Base-by-base conservation (phyloP, 2,797 vertebrate genomes). In the Pipistrellus pipistrellus region DNA sequence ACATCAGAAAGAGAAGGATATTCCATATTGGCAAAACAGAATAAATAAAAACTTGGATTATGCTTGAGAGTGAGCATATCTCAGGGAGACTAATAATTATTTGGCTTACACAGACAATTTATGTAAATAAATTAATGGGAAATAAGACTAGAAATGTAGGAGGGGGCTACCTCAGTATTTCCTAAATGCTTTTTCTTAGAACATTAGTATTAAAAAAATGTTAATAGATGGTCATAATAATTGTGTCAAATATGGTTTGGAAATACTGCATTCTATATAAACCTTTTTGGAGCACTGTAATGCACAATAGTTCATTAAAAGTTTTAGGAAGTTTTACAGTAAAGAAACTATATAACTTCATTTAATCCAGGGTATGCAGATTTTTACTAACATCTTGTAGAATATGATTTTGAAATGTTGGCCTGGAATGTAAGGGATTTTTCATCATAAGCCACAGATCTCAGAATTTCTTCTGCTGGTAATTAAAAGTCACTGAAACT, bases 221-320 rank as follows among this genome's bases (percentile, higher is more conserved):
- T 69, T 69, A 95, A 90, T 57, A 90, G 84, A 91, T 84, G 78
- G 68, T 95, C 18, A 72, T 80, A 69, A 84, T 90, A 90, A 55
- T 87, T 35, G 77, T 69, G 71, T 84, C 32, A 92, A 89, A 82
- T 48, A 85, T n/a, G 23, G 86, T 82, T 91, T 86, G 41, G 85
- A 88, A 95, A 91, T 75, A 53, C 41, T 84, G 38, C 62, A 51
- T 94, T 90, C n/a, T 93, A 66, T 46, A 48, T 64, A 84, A 20
- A 76, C 41, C 53, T 23, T 80, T 69, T 94, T 81, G 53, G 48
- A 81, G 66, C 11, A 8, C 64, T 90, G 30, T 66, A 57, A 81
- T 81, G 62, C 35, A 78, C 23, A 48, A 44, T 80, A 92, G 68
- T 85, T 91, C 83, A 93, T 14, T 71, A 66, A 46, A 90, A 76